Conservation (phyloP, 2,113 vertebrate genomes). For the Tupaia tana region DNA sequence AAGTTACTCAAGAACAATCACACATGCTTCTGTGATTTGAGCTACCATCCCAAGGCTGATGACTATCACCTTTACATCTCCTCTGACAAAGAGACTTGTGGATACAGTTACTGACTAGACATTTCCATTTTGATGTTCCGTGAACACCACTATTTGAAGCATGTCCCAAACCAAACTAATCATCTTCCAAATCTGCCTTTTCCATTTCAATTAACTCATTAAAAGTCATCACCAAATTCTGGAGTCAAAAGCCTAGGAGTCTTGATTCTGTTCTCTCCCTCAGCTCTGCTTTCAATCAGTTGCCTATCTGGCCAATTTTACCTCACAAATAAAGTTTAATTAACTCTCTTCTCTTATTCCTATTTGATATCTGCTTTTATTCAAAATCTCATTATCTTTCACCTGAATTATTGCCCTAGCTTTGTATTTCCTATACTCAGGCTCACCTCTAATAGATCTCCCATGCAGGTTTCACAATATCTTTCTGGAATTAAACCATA, state of each 20-base stretch:
- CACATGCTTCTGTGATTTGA: neutral
- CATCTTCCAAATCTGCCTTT: neutral
- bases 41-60: neutral
- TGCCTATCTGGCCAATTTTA: neutral
- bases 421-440: neutral
- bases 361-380: slow-evolving; percentile 38
- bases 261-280: neutral
- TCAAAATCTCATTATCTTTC: slow-evolving; percentile 52
- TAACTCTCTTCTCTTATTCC: slow-evolving; percentile 34
- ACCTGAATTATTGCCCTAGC: slow-evolving; percentile 40
- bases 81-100: neutral
- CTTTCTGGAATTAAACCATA: slow-evolving; percentile 29
- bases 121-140: neutral
- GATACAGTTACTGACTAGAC: neutral
- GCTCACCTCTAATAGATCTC: slow-evolving; percentile 10
- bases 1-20: neutral
- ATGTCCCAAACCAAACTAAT: neutral
- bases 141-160: neutral
- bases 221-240: neutral
- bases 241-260: neutral
- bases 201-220: neutral
- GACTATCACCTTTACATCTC: neutral
- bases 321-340: slow-evolving; percentile 40
- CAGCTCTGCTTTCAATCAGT: neutral
- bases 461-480: neutral